A percentile compares a stretch with the other conserved stretches of the same genome.
These are phyloP conservation scores for Sarcophaga variegata DNA, from an alignment of 2,888 invertebrate genomes.

Conservation along the genomic window DNA sequence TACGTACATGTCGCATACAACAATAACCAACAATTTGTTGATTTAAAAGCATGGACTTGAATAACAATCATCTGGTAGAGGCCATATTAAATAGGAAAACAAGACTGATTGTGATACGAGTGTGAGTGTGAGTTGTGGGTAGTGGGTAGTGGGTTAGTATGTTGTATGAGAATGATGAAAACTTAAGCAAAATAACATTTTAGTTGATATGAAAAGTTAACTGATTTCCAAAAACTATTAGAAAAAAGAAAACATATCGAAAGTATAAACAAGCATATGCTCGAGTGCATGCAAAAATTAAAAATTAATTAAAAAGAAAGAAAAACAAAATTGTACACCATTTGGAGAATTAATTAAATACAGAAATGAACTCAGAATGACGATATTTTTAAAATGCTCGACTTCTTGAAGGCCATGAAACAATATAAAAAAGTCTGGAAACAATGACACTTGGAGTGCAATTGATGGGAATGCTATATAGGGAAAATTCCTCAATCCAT, in stretches of 20 bases:
- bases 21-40: conserved; percentile 66
- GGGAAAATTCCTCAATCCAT: no score
- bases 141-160: no score
- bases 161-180: no score
- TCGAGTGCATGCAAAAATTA: neutral
- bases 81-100: neutral
- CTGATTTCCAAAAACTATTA: conserved; percentile 15
- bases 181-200: conserved; percentile 35
- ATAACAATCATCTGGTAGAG: conserved; percentile 53
- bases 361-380: no score
- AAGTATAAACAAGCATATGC: neutral
- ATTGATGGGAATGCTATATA: no score
- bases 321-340: conserved; percentile 4
- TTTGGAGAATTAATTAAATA: neutral
- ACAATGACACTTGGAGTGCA: no score
- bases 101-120: neutral
- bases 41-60: conserved; percentile 47
- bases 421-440: no score
- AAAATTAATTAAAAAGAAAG: neutral
- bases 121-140: no score
- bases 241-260: neutral
- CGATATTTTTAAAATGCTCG: no score
- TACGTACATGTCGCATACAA: neutral
- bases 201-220: conserved; percentile 48
- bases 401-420: no score